Percentiles rank a stretch among this genome's conserved stretches.
phyloP scores from a whole-genome alignment of 2,113 vertebrate species.

The Tor tambroides region DNA sequence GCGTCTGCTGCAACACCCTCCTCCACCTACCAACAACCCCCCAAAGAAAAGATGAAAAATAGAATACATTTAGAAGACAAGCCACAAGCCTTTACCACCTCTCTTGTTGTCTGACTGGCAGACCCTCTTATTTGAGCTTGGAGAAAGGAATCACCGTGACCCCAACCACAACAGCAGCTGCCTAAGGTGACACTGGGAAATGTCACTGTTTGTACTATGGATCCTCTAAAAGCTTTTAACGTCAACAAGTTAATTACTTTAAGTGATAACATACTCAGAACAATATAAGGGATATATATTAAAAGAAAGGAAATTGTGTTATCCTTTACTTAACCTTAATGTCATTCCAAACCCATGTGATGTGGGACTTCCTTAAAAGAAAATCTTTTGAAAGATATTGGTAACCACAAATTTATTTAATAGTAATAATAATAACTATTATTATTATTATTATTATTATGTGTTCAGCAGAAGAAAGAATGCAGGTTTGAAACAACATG shows the following conservation, averaged over 20 bases:
- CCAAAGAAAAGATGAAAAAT: slow-evolving; percentile 1
- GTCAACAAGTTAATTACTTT: neutral
- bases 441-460: too few relatives aligned
- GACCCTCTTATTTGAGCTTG: slow-evolving; percentile 31
- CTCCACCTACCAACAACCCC: neutral
- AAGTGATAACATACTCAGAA: neutral
- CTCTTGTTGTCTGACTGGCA: slow-evolving; percentile 52
- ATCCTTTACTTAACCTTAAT: too few relatives aligned
- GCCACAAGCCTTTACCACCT: slow-evolving; percentile 54
- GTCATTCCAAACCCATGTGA: too few relatives aligned
- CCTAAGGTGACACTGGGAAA: neutral
- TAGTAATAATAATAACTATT: too few relatives aligned
- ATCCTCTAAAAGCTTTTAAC: slow-evolving; percentile 17
- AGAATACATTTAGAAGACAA: slow-evolving; percentile 50
- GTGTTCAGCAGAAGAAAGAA: neutral
- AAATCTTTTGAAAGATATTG: neutral
- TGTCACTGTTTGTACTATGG: neutral
- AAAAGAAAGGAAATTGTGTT: too few relatives aligned
- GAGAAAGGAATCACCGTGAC: slow-evolving; percentile 15
- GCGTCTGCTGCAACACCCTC: slow-evolving; percentile 56
- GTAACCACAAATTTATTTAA: neutral
- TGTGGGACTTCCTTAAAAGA: neutral
- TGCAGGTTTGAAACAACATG: neutral
- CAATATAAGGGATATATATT: neutral
- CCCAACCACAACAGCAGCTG: slow-evolving; percentile 9